These are phyloP conservation scores for Nycticorax nycticorax DNA, from an alignment of 2,113 vertebrate species.

Conservation along the genomic window DNA sequence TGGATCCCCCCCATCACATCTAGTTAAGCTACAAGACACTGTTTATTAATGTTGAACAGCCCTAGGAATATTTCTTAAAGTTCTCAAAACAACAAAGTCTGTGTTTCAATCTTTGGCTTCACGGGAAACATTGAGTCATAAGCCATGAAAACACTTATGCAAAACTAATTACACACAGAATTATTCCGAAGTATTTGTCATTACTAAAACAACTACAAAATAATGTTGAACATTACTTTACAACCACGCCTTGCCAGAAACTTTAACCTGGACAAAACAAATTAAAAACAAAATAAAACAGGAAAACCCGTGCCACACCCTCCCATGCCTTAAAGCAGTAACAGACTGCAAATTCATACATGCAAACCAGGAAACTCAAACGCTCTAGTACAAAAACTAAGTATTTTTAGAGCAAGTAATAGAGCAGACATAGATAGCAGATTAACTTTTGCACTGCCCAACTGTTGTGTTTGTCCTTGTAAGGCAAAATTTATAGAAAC, in stretches of 20 bases:
- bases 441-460: not conserved
- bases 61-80: not conserved
- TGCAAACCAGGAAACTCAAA: not conserved
- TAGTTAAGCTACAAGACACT: not conserved
- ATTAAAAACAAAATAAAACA: not conserved
- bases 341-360: not conserved
- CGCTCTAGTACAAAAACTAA: not conserved
- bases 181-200: not conserved
- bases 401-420: not conserved
- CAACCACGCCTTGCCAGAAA: not conserved
- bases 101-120: not conserved
- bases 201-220: not conserved
- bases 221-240: not conserved
- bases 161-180: not conserved
- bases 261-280: not conserved
- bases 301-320: not conserved
- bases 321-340: not conserved
- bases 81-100: slow-evolving; percentile 19
- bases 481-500: not conserved
- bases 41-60: not conserved
- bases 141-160: not conserved
- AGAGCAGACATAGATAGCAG: not conserved
- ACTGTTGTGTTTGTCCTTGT: not conserved
- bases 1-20: not conserved
- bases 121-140: not conserved